A percentile compares a stretch with the other conserved stretches of the same genome.
Conservation (phyloP, 1,140 invertebrate species). For the Pseudobourletiella spinata region DNA sequence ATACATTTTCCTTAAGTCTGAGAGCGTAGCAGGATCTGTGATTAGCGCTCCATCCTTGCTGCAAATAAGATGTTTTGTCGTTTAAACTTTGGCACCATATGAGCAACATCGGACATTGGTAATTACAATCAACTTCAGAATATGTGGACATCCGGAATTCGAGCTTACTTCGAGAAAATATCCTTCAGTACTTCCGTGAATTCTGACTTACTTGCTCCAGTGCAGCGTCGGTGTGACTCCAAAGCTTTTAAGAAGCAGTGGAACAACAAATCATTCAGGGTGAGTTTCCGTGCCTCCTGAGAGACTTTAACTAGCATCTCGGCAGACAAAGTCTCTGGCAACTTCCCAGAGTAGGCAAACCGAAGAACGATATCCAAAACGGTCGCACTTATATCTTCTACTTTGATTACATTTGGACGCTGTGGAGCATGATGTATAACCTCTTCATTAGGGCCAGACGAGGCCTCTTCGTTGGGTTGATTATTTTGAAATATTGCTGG, state of each 20-base stretch:
- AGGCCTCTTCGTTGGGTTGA: background rate
- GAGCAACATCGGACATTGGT: no score
- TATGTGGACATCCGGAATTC: no score
- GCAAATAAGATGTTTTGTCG: no score
- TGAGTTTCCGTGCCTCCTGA: background rate
- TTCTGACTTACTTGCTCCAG: background rate
- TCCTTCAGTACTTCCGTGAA: background rate
- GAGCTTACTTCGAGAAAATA: background rate
- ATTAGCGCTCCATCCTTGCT: no score
- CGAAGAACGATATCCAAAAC: background rate
- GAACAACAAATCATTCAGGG: background rate
- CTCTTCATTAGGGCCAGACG: background rate
- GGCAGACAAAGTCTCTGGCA: background rate
- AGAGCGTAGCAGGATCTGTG: no score
- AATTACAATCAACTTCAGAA: no score
- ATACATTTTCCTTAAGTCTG: no score
- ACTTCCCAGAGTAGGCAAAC: background rate
- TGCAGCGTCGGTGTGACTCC: background rate
- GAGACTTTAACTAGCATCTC: background rate
- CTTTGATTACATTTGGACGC: background rate
- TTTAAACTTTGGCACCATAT: no score
- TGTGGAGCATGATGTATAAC: background rate
- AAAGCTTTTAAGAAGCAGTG: background rate
- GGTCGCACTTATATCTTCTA: background rate
- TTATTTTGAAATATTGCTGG: no score